Evolutionary conservation across 2,888 invertebrate genomes (phyloP), one percentile per base, ranked within the genome.

Genomic region (Chesias legatella): DNA sequence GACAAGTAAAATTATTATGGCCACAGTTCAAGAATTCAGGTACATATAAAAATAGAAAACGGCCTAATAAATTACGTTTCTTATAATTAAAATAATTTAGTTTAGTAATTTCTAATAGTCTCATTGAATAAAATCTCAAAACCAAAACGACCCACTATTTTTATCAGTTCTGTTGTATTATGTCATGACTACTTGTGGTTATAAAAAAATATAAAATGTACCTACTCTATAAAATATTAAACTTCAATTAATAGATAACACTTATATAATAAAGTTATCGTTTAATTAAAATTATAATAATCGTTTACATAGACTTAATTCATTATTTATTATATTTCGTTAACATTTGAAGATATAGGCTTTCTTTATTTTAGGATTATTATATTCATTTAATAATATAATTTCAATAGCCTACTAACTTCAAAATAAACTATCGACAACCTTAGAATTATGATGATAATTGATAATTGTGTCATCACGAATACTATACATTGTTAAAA

Each of bases 21-120:
- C 85, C 85, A 84, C 86, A 71, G 70, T 78, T 74, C 61, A 79
- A 77, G 79, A 84, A 80, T 84, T 88, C 86, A 88, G 86, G 88
- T 86, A 88, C 86, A 79, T 79, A 83, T 62, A 77, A 2, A 75
- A 76, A 77, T 66, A 79, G 60, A 73, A 72, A 68, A 66, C 63
- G 73, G 75, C 73, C 68, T 71, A 73, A 77, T 79, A 82, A 78
- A 79, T 73, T 67, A 65, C 39, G 70, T 69, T 67, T 65, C 74
- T 77, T 78, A 76, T 53, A 69, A 67, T 51, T 50, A 77, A 77
- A 82, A 83, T 84, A 83, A 84, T 84, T 85, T 83, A 81, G 68
- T 74, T 80, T 66, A 56, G 60, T 79, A 77, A 73, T 78, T 78
- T 64, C 79, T 80, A 83, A 74, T 73, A 82, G 79, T 79, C 79